Evolutionary conservation across 2,113 vertebrate species (phyloP).

Genomic region (Okapia johnstoni): DNA sequence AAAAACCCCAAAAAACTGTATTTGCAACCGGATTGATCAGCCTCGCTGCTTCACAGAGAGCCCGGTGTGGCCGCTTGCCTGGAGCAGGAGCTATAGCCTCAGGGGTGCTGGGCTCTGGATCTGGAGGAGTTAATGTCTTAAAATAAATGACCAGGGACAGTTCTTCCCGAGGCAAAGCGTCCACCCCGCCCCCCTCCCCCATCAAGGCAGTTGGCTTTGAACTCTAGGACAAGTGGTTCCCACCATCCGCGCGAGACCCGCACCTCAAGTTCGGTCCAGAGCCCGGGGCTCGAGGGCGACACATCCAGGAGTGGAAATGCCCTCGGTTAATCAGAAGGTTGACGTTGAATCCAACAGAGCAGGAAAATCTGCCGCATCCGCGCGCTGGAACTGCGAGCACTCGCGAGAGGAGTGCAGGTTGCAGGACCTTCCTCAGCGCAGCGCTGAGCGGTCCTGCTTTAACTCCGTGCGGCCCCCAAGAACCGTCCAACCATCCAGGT

Average conservation of each 20-base stretch:
- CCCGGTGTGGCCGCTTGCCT: neutral
- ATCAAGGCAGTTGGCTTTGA: rapidly evolving
- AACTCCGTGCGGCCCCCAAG: no score
- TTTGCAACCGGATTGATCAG: neutral
- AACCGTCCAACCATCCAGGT: neutral
- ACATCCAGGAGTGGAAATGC: neutral
- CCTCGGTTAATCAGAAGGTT: neutral
- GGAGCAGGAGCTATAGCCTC: neutral
- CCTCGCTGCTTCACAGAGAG: neutral
- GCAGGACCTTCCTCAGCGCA: no score
- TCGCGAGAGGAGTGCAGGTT: rapidly evolving
- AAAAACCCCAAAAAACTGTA: no score
- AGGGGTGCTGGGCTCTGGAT: neutral
- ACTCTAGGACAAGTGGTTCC: neutral
- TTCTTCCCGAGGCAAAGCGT: neutral
- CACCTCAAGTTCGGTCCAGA: neutral
- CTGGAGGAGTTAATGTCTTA: neutral
- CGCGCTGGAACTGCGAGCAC: rapidly evolving
- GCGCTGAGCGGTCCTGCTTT: neutral
- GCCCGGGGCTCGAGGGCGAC: neutral
- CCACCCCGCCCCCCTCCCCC: rapidly evolving
- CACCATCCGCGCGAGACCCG: neutral
- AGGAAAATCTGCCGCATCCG: neutral
- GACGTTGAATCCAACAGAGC: neutral
- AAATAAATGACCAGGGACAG: neutral